Conservation (phyloP, 2,113 vertebrate species). For the Hiodon tergisus region DNA sequence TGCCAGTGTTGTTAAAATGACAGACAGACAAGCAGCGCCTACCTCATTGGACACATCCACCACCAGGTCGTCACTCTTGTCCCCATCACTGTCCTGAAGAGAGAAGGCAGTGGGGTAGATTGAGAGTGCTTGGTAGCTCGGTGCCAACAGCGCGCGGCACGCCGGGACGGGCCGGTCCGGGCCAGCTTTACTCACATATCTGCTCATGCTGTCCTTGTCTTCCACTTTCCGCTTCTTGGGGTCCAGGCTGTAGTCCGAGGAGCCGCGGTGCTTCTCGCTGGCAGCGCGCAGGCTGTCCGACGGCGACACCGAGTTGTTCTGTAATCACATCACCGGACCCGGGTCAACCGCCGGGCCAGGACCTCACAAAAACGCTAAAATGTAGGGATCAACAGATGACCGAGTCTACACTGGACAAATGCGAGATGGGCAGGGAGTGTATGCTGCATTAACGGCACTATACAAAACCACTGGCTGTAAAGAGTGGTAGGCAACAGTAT, state of each 20-base stretch:
- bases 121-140: not conserved
- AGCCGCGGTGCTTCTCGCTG: constrained; percentile 87
- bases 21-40: constrained; percentile 25
- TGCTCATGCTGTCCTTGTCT: constrained; percentile 89
- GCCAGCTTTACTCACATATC: constrained; percentile 73
- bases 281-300: constrained; percentile 83
- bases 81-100: constrained; percentile 88
- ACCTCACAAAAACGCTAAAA: not conserved
- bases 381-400: no score
- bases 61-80: constrained; percentile 94
- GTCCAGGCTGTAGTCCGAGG: constrained; percentile 81
- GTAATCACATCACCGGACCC: constrained; percentile 16
- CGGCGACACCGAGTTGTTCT: constrained; percentile 93
- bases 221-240: constrained; percentile 92
- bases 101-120: not conserved
- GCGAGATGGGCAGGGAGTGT: no score
- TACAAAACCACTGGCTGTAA: no score
- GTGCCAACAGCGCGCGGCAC: not conserved
- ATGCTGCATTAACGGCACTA: no score
- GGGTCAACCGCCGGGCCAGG: constrained; percentile 14
- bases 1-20: constrained; percentile 1
- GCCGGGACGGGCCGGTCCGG: not conserved
- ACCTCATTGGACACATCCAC: constrained; percentile 97
- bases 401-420: no score
- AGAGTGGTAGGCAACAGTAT: no score